Evolutionary conservation across 1,140 invertebrate genomes (phyloP), one percentile per base, ranked within the genome.

Genomic region (Reticulitermes speratus): DNA sequence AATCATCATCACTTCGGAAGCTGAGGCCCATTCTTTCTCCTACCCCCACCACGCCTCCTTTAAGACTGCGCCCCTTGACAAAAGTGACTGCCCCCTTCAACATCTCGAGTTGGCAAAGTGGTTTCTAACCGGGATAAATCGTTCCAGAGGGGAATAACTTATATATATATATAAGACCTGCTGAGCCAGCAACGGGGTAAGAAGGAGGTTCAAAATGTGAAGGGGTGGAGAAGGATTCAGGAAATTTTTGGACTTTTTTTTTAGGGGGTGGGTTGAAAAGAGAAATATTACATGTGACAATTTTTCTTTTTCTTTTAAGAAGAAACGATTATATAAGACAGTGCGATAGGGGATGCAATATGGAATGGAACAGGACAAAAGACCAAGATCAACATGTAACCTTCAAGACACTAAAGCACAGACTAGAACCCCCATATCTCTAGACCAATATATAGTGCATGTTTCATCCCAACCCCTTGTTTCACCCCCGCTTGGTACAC

Each of bases 41-140:
- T 32, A 32, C 83, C n/a, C 65, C 21, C 59, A 65, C 59, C 21
- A 65, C 59, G 59, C 59, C 59, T 30, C 65, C 65, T 75, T 75
- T 30, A 75, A 75, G n/a, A 5, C 55, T 59, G 55, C 55, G 21
- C 55, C 55, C 55, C 55, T 5, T 59, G 55, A 59, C 7, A 59
- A 59, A 59, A 75, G 25, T 75, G 65, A 30, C 65, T 30, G 25
- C n/a, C 65, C 65, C 65, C 65, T 75, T 30, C 83, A 84, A 52
- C 83, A 44, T 84, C 48, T 84, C 83, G 83, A 84, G 83, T 84
- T 84, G 83, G 83, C 83, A 84, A 84, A 84, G 83, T 84, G 83
- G 83, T 84, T 84, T 84, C 83, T 84, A 84, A 84, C 83, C 83
- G 83, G 83, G 83, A 84, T 84, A 84, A 84, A 84, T 84, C 83